Conservation (phyloP, 37 sponge, comb jelly and placozoan species). For the Agelas oroides region DNA sequence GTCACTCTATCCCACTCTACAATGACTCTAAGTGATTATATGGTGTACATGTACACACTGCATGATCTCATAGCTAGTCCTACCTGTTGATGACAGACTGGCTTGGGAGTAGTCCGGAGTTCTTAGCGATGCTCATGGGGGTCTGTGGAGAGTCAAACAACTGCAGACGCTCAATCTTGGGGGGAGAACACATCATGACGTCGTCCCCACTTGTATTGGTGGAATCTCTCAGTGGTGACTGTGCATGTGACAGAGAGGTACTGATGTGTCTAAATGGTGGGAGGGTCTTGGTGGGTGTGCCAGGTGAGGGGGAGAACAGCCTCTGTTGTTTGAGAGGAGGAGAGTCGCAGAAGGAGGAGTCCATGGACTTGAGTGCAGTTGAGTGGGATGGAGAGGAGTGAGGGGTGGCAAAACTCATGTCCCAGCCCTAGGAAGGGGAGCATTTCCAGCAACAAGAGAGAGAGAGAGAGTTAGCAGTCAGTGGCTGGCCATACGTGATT, state of each 20-base stretch:
- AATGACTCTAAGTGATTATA: too few relatives aligned
- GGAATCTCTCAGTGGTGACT: not conserved
- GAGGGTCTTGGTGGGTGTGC: not conserved
- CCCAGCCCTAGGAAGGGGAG: slow-evolving; percentile 24
- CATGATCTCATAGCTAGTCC: too few relatives aligned
- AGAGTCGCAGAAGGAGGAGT: slow-evolving; percentile 18
- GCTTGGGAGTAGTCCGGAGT: not conserved
- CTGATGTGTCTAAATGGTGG: too few relatives aligned
- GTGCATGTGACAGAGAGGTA: not conserved
- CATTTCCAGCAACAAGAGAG: too few relatives aligned
- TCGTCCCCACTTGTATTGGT: slow-evolving; percentile 1
- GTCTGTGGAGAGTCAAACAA: slow-evolving; percentile 82
- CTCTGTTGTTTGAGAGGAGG: slow-evolving; percentile 57
- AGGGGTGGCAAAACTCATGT: slow-evolving; percentile 34
- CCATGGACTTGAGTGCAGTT: slow-evolving; percentile 1
- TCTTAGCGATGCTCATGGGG: slow-evolving; percentile 56
- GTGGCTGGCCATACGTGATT: too few relatives aligned
- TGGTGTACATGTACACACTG: too few relatives aligned
- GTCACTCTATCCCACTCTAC: too few relatives aligned
- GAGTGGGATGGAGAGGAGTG: slow-evolving; percentile 27
- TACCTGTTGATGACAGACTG: not conserved
- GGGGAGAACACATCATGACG: slow-evolving; percentile 45
- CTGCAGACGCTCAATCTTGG: slow-evolving; percentile 61
- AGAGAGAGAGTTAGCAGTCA: not conserved
- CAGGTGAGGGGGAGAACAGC: slow-evolving; percentile 49